Base-by-base conservation (phyloP, 2,888 invertebrate genomes). In the Syrista parreyssii region DNA sequence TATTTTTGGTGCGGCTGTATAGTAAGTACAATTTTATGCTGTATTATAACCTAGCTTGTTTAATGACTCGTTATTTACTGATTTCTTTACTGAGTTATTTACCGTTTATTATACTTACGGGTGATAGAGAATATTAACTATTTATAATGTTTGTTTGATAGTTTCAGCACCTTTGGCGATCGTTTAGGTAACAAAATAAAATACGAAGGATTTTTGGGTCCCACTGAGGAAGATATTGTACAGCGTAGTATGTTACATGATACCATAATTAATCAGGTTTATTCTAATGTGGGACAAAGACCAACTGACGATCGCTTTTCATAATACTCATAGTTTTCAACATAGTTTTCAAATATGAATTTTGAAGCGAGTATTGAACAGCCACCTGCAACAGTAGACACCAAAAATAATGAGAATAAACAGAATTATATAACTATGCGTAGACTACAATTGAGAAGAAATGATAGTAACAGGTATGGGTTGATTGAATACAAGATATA, bases 381-480 rank as follows among this genome's bases (percentile, higher is more conserved):
- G 23, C 2, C 55, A 55, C 9, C 55, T 55, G 23, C 55, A 23
- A 55, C 6, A 55, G 55, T 55, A 23, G 23, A 55, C 33, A n/a
- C 68, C 77, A 69, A 6, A 68, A 35, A 68, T 79, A 30, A 71
- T 68, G n/a, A 31, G 31, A 72, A 23, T 11, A 9, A 1, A 77
- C 69, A 74, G 23, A 30, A n/a, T 71, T 79, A 12, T 40, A 12
- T 31, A n/a, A 34, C 35, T 30, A 36, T 68, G 75, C 35, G 76
- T 35, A 81, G 78, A 76, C 73, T 80, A 36, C 68, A 77, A n/a
- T 34, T 79, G 31, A 79, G 75, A 75, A 78, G 73, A 74, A 73
- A 32, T 15, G 75, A 75, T 69, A 78, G 68, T 11, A 73, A 78
- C 77, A 82, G 82, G 82, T 82, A 82, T 75, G 79, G 23, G 23